Percentiles rank a stretch among this genome's conserved stretches.
These are phyloP conservation scores for Simalia tracyae DNA, from an alignment of 2,797 vertebrate genomes.

Conservation along the genomic window DNA sequence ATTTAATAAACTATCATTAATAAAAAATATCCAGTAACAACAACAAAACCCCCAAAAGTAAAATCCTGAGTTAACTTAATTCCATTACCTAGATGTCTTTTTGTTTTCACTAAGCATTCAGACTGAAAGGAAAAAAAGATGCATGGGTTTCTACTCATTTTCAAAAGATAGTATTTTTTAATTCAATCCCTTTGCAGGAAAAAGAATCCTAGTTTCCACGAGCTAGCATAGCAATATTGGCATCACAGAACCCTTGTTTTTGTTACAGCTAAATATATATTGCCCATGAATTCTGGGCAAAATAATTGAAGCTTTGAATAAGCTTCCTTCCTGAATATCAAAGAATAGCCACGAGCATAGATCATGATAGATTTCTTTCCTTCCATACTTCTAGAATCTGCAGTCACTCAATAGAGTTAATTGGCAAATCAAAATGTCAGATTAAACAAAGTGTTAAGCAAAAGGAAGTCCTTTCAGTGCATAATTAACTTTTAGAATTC, in stretches of 20 bases:
- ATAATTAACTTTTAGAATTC: not conserved
- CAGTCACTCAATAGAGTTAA: not conserved
- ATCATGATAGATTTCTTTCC: not conserved
- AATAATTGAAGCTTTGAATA: not conserved
- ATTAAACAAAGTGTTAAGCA: not conserved
- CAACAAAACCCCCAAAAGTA: not conserved
- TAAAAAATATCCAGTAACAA: not conserved
- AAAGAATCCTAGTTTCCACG: not conserved
- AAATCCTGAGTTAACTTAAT: not conserved
- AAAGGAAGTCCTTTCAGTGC: not conserved
- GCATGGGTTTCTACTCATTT: not conserved
- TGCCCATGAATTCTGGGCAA: not conserved
- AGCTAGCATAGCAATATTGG: not conserved
- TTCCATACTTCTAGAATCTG: not conserved
- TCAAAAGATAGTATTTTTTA: not conserved
- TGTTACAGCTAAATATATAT: not conserved
- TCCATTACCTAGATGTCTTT: not conserved
- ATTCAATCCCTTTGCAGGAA: not conserved
- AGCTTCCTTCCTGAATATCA: not conserved
- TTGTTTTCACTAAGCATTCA: not conserved
- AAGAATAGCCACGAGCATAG: not conserved
- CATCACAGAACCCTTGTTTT: not conserved
- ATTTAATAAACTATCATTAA: not conserved
- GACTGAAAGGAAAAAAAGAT: not conserved
- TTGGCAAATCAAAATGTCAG: not conserved